phyloP scores from a whole-genome alignment of 2,888 invertebrate genomes.

The Caenorhabditis sp. region DNA sequence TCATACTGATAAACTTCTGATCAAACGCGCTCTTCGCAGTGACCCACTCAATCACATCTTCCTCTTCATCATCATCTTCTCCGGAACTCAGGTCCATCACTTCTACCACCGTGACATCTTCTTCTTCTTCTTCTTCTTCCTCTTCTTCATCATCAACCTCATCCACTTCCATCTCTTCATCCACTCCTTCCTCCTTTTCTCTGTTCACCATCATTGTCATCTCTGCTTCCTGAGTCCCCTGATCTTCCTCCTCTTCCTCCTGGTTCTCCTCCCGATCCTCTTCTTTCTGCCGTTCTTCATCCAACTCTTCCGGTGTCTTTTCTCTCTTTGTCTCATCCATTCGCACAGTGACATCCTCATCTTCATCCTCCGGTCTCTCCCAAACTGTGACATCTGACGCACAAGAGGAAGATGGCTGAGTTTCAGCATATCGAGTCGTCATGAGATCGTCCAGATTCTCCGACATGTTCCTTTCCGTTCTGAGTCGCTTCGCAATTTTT shows the following conservation, averaged over 20 bases:
- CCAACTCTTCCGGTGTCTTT: conserved; percentile 38
- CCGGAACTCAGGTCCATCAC: conserved; percentile 23
- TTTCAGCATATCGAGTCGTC: conserved; percentile 43
- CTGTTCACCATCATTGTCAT: conserved; percentile 46
- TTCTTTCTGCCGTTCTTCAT: conserved; percentile 34
- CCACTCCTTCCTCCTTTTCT: not conserved
- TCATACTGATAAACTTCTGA: conserved; percentile 46
- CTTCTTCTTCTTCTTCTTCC: conserved; percentile 12
- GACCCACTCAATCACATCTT: conserved; percentile 41
- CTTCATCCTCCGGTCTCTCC: conserved; percentile 34
- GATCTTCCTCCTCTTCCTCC: conserved; percentile 46
- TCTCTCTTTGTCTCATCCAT: not conserved
- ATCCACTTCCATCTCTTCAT: conserved; percentile 7
- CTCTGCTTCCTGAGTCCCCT: conserved; percentile 25
- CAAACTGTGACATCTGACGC: conserved; percentile 45
- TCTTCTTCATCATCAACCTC: conserved; percentile 14
- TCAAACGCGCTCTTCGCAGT: conserved; percentile 49
- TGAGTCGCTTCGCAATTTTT: conserved; percentile 50
- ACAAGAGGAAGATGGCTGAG: conserved; percentile 11
- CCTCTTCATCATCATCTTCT: conserved; percentile 4
- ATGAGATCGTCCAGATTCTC: conserved; percentile 54
- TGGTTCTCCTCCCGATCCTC: conserved; percentile 51
- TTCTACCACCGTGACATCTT: conserved; percentile 6
- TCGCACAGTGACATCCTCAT: not conserved
- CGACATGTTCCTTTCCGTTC: conserved; percentile 45